Conservation (phyloP, 2,888 invertebrate genomes). For the Odontocolon sp. region DNA sequence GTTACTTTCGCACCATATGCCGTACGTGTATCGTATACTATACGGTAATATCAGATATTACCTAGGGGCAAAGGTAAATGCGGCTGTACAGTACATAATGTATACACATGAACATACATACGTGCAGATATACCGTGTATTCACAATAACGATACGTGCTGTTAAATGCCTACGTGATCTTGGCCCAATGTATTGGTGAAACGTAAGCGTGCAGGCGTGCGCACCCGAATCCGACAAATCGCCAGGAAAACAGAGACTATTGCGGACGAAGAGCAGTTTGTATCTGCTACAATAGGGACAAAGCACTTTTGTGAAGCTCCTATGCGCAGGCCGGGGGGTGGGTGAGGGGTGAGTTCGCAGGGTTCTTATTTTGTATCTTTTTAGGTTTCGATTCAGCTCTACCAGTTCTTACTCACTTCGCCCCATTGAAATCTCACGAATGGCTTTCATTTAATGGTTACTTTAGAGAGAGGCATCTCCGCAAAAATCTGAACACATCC, state of each 20-base stretch:
- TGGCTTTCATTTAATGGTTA: too few species aligned
- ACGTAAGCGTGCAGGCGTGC: slow-evolving; percentile 42
- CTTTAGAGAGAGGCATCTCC: too few species aligned
- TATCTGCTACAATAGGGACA: slow-evolving; percentile 70
- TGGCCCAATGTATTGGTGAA: slow-evolving; percentile 68
- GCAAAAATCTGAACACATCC: too few species aligned
- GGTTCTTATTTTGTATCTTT: too few species aligned
- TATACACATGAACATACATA: background rate
- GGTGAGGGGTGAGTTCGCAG: slow-evolving; percentile 49
- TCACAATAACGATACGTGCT: slow-evolving; percentile 64
- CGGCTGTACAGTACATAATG: background rate
- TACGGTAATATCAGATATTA: background rate
- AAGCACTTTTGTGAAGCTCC: slow-evolving; percentile 64
- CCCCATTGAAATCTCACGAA: too few species aligned
- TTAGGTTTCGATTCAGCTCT: too few species aligned
- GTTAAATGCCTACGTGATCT: slow-evolving; percentile 67
- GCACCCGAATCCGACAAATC: slow-evolving; percentile 65
- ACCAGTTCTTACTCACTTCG: too few species aligned
- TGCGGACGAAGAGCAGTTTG: slow-evolving; percentile 67
- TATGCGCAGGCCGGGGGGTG: slow-evolving; percentile 5
- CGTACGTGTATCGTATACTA: slow-evolving; percentile 33
- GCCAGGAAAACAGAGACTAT: slow-evolving; percentile 67
- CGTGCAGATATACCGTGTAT: slow-evolving; percentile 39
- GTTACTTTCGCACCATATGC: slow-evolving; percentile 74
- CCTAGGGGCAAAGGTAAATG: slow-evolving; percentile 16